These are phyloP conservation scores for Saguinus imperator DNA, from an alignment of 2,113 vertebrate genomes.

Conservation along the genomic window DNA sequence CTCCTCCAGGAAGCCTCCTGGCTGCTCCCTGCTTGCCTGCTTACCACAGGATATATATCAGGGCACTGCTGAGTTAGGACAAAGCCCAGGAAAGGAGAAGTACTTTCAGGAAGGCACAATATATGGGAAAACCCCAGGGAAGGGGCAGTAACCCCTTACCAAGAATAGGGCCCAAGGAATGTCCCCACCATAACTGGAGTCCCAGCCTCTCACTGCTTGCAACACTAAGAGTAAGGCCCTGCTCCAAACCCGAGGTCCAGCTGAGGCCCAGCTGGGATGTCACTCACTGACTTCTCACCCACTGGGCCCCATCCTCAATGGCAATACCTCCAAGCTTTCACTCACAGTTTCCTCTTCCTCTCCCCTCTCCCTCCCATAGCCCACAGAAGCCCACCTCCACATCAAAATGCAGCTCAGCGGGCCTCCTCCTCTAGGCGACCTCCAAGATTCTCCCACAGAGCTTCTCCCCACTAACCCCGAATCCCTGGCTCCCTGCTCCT, in stretches of 20 bases:
- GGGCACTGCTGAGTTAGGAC: constrained; percentile 64
- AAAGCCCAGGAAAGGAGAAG: constrained; percentile 68
- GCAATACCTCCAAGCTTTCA: too few relatives aligned
- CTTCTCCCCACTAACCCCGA: not conserved
- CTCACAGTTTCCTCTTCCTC: not conserved
- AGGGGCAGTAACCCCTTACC: not conserved
- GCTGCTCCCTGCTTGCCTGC: not conserved
- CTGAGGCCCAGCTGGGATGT: not conserved
- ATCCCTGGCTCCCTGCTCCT: not conserved
- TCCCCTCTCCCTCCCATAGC: not conserved
- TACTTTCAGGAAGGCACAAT: constrained; percentile 25
- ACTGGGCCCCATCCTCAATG: not conserved
- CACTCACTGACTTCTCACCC: not conserved
- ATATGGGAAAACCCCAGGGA: constrained; percentile 62
- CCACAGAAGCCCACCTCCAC: not conserved
- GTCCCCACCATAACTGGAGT: not conserved
- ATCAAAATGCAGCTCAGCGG: not conserved
- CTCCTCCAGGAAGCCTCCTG: constrained; percentile 46
- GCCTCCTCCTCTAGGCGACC: not conserved
- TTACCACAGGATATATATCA: not conserved
- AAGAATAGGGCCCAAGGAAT: not conserved
- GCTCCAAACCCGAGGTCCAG: not conserved
- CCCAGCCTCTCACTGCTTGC: not conserved
- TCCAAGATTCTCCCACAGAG: not conserved
- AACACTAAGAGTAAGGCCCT: not conserved